Conservation (phyloP, 2,113 vertebrate genomes). For the Strix aluco region DNA sequence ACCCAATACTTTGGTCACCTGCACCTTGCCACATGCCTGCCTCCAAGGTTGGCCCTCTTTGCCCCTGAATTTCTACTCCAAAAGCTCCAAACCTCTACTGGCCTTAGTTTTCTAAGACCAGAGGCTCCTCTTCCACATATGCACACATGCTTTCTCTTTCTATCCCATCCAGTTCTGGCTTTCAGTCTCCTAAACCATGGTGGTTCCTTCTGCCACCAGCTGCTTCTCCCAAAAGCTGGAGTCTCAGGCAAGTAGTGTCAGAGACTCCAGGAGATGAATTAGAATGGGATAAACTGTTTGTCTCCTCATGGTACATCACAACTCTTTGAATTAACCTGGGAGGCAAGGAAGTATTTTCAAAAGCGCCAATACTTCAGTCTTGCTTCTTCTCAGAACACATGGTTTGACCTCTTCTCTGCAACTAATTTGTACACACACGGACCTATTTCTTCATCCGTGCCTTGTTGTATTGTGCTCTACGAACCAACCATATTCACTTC, state of each 20-base stretch:
- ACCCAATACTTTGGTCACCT: background rate
- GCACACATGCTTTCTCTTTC: background rate
- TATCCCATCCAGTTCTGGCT: background rate
- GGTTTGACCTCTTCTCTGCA: background rate
- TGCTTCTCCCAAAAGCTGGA: background rate
- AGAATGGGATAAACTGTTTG: background rate
- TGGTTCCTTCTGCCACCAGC: background rate
- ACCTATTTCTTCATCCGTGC: background rate
- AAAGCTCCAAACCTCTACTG: background rate
- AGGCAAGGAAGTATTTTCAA: background rate
- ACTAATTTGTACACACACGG: rapidly evolving
- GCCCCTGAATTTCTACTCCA: background rate
- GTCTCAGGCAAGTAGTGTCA: background rate
- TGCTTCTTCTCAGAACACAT: background rate
- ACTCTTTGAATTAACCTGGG: background rate
- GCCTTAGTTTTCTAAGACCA: background rate
- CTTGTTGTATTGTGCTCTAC: background rate
- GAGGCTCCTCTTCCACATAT: background rate
- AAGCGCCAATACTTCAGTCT: background rate
- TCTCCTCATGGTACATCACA: background rate
- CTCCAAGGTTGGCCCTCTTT: background rate
- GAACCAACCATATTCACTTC: background rate
- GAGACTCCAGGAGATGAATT: background rate
- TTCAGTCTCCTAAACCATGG: background rate
- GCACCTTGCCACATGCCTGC: background rate